A percentile compares a stretch with the other conserved stretches of the same genome.
These are phyloP conservation scores for Syngnathus scovelli DNA, from an alignment of 2,113 vertebrate genomes.

Conservation along the genomic window DNA sequence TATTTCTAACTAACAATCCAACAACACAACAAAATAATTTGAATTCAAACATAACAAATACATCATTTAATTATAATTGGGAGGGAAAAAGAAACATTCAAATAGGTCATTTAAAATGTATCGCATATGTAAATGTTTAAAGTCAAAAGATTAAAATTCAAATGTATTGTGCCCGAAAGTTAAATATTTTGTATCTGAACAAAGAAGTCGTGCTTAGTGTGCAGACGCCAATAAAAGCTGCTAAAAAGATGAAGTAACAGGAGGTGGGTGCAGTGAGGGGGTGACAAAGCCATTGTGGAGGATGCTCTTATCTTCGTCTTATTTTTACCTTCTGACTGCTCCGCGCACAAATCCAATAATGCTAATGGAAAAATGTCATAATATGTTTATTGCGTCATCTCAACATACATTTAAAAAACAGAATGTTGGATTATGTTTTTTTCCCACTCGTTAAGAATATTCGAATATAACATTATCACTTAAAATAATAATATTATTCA, in stretches of 20 bases:
- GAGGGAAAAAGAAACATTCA: too few relatives aligned
- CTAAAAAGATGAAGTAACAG: conserved; percentile 14
- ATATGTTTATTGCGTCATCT: conserved; percentile 8
- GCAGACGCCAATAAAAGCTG: not conserved
- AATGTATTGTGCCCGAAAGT: too few relatives aligned
- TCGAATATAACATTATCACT: not conserved
- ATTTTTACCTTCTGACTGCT: conserved; percentile 9
- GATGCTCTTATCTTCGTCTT: conserved; percentile 30
- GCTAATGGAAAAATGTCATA: conserved; percentile 11
- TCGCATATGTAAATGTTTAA: too few relatives aligned
- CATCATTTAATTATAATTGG: too few relatives aligned
- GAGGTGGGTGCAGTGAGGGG: conserved; percentile 36
- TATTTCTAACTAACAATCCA: too few relatives aligned
- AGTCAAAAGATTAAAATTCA: too few relatives aligned
- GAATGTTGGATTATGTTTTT: conserved; percentile 8
- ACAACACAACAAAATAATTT: too few relatives aligned
- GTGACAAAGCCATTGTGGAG: conserved; percentile 29
- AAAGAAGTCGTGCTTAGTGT: not conserved
- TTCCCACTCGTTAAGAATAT: not conserved
- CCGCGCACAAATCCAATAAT: conserved; percentile 25
- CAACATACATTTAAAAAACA: conserved; percentile 2
- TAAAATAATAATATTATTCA: not conserved
- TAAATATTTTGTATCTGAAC: too few relatives aligned
- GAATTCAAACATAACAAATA: too few relatives aligned
- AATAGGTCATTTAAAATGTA: too few relatives aligned